Evolutionary conservation across 64 coral and sea anemone species (phyloP).

Genomic region (Hydrozoanthus tunicans): DNA sequence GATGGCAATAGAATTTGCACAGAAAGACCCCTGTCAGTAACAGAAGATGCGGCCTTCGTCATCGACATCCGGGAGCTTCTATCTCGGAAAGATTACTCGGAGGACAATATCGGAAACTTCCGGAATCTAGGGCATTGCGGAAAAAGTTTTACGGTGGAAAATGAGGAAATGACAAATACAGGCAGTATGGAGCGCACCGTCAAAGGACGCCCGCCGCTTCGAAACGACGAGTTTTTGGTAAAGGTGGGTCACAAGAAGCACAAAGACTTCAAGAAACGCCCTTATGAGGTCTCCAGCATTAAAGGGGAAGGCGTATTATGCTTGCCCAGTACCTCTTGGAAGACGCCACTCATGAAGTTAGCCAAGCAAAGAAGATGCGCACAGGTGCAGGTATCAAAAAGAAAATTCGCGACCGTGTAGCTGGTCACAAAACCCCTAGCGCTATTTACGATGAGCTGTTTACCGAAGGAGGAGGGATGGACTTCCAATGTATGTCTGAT

Average conservation of each 20-base stretch:
- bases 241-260: neutral
- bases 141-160: neutral
- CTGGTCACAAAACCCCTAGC: neutral
- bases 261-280: conserved; percentile 28
- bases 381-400: neutral
- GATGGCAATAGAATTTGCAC: neutral
- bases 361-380: neutral
- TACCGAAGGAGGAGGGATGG: neutral
- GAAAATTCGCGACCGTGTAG: neutral
- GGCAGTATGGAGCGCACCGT: neutral
- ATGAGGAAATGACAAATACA: neutral
- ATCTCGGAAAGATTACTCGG: neutral
- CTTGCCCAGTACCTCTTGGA: neutral
- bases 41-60: neutral
- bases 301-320: neutral
- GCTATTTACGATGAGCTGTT: conserved; percentile 4
- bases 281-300: neutral
- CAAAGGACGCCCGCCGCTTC: neutral
- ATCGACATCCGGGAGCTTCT: neutral
- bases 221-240: neutral
- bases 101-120: neutral
- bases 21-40: neutral
- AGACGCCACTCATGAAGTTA: neutral
- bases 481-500: neutral
- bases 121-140: neutral